These are phyloP conservation scores for Globia sparganii DNA, from an alignment of 2,888 invertebrate genomes.

Conservation along the genomic window DNA sequence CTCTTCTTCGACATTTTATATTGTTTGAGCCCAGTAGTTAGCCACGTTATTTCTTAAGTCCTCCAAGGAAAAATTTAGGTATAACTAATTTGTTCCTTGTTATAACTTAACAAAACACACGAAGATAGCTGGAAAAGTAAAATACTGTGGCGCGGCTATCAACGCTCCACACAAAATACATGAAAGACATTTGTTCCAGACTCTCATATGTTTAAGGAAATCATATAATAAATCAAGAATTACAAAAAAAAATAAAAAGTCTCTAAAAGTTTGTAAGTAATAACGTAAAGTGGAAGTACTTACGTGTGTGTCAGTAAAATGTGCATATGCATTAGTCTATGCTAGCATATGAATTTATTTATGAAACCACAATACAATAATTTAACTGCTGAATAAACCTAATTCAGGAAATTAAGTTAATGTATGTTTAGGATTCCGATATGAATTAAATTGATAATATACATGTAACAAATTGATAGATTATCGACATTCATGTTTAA, in stretches of 20 bases:
- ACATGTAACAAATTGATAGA: slow-evolving; percentile 26
- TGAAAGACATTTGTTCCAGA: too few relatives aligned
- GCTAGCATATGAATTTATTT: background rate
- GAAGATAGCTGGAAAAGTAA: background rate
- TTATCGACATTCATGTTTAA: slow-evolving; percentile 29
- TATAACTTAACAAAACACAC: background rate
- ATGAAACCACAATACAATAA: background rate
- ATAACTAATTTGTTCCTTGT: too few relatives aligned
- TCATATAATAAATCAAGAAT: too few relatives aligned
- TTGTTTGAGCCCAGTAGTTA: too few relatives aligned
- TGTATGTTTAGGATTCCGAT: background rate
- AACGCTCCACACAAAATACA: too few relatives aligned
- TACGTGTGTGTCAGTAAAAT: background rate
- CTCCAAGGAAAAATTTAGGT: too few relatives aligned
- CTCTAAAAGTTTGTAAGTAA: too few relatives aligned
- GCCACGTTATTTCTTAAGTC: background rate
- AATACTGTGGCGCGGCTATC: background rate
- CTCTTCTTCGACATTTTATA: too few relatives aligned
- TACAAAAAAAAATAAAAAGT: too few relatives aligned
- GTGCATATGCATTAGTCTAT: background rate
- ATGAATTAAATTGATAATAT: slow-evolving; percentile 20
- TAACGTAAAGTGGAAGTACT: too few relatives aligned
- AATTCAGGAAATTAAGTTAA: background rate
- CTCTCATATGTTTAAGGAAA: too few relatives aligned
- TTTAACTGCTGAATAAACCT: background rate